A percentile compares a stretch with the other conserved stretches of the same genome.
Conservation (phyloP, 2,113 vertebrate genomes). For the Nematolebias whitei region DNA sequence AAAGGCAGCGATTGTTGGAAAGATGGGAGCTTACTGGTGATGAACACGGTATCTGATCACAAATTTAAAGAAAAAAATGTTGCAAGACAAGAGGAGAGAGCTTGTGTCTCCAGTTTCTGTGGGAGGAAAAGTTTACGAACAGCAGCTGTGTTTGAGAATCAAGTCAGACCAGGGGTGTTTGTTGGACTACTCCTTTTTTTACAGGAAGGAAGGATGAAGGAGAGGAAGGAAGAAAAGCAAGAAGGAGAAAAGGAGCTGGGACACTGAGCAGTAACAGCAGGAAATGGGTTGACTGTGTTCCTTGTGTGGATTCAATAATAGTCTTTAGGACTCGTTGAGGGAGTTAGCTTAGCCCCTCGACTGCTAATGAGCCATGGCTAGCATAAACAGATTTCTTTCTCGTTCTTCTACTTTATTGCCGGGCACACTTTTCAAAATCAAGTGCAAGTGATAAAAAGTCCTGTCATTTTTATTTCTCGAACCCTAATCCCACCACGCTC, state of each 20-base stretch:
- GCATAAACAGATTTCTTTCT: conserved; percentile 69
- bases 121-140: conserved; percentile 77
- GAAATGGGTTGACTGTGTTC: conserved; percentile 73
- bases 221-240: conserved; percentile 21
- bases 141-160: conserved; percentile 85
- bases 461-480: conserved; percentile 44
- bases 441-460: conserved; percentile 77
- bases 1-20: conserved; percentile 47
- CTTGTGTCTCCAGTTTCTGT: conserved; percentile 62
- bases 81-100: conserved; percentile 39
- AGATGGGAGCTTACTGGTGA: conserved; percentile 49
- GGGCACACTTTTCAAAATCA: conserved; percentile 78
- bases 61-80: conserved; percentile 46
- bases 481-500: conserved; percentile 32
- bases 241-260: conserved; percentile 41
- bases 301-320: conserved; percentile 76
- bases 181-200: conserved; percentile 65
- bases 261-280: conserved; percentile 67
- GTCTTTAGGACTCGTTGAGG: conserved; percentile 73
- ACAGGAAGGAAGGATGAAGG: conserved; percentile 37
- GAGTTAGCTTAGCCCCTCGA: conserved; percentile 79
- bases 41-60: conserved; percentile 67
- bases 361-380: conserved; percentile 79
- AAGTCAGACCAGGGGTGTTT: conserved; percentile 74
- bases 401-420: conserved; percentile 71